Evolutionary conservation across 2,113 vertebrate species (phyloP), one percentile per base, ranked within the genome.

Genomic region (Engraulis encrasicolus): DNA sequence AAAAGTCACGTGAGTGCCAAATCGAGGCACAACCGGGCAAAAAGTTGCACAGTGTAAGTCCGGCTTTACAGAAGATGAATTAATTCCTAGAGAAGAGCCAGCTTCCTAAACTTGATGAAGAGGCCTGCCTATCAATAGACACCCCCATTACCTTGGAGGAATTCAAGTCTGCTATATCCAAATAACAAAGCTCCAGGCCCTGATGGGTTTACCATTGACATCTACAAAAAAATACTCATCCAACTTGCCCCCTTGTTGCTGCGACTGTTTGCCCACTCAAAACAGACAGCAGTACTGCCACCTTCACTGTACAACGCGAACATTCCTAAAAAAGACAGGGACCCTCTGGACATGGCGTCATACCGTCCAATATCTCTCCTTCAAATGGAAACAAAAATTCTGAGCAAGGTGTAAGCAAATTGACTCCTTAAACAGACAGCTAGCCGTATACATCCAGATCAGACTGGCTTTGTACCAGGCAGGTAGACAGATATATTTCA

Each of bases 141-240:
- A 18, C 34, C 14, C 34, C 1, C 3, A 71, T 82, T 11, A 61
- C 81, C 2, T 66, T 82, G 23, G 81, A 71, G 7, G 52, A 82
- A 17, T 66, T 66, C 31, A 23, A 66, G 50, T 61, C 81, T 38
- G 82, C 71, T 37, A 52, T 83, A 6, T 36, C 82, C 66, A 50
- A 78, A 83, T 27, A 83, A 83, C 18, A 54, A 83, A 83, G 82
- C 77, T 36, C 18, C 49, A n/a, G 48, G 74, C 82, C 77, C 74
- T 0, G 82, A 78, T 78, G 82, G 82, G 49, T 78, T 83, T 17
- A 49, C 18, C 77, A 58, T 79, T 58, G 77, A 83, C 54, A 27
- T 83, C 27, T 83, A 27, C 58, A 78, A 79, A 58, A 50, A 11
- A 79, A 58, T 58, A 11, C 38, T 23, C n/a, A 2, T 50, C 27